Evolutionary conservation across 2,797 vertebrate genomes (phyloP).

Genomic region (Propithecus deckenii): DNA sequence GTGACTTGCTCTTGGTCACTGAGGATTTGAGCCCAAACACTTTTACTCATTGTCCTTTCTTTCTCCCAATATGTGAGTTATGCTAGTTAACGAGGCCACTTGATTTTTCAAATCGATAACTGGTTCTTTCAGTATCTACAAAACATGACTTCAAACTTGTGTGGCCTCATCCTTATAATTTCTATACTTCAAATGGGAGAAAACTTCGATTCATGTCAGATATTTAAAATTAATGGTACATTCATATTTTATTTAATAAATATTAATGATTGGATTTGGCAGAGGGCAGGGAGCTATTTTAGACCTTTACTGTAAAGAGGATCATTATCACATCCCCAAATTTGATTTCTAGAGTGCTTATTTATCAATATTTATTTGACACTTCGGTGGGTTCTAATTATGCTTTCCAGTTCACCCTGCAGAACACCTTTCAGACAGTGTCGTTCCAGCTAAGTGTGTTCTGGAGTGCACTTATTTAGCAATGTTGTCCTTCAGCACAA

Average conservation of each 20-base stretch:
- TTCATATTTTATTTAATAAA: conserved; percentile 89
- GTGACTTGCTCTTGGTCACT: background rate
- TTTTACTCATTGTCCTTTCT: background rate
- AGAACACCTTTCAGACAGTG: conserved; percentile 60
- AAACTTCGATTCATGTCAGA: conserved; percentile 65
- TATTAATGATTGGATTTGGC: conserved; percentile 79
- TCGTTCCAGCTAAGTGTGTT: conserved; percentile 69
- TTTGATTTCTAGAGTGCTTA: conserved; percentile 77
- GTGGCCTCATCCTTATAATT: background rate
- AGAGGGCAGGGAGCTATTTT: conserved; percentile 79
- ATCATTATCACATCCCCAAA: conserved; percentile 84
- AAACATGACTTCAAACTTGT: background rate
- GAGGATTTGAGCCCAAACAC: background rate
- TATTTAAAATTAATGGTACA: conserved; percentile 75
- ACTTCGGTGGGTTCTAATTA: conserved; percentile 71
- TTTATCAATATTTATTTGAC: conserved; percentile 80
- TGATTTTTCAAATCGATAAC: background rate
- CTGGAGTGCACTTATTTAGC: conserved; percentile 74
- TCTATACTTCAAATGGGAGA: background rate
- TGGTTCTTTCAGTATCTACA: background rate
- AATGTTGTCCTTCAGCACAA: conserved; percentile 79
- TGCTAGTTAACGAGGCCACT: background rate
- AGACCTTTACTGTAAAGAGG: conserved; percentile 86
- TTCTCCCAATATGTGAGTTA: background rate
- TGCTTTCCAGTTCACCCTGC: conserved; percentile 49